A percentile compares a stretch with the other conserved stretches of the same genome.
phyloP scores from a whole-genome alignment of 2,113 vertebrate genomes.

The Chionis minor region DNA sequence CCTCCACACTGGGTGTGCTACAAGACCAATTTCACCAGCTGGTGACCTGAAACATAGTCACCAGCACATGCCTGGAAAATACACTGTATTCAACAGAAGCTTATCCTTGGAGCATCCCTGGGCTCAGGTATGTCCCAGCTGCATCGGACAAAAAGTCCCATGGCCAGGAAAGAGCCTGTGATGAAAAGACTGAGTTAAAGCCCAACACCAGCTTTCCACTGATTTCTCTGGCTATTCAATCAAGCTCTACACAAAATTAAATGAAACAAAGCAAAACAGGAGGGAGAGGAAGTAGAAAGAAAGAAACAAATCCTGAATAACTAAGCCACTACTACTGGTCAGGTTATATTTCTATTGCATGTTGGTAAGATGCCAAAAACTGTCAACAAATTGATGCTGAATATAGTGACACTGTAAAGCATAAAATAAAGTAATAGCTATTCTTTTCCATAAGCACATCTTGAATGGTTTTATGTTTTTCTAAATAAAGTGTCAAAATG shows the following conservation, averaged over 20 bases:
- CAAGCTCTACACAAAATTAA: neutral
- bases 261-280: neutral
- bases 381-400: neutral
- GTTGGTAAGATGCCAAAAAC: neutral
- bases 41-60: neutral
- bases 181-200: neutral
- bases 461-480: neutral
- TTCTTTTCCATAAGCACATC: neutral
- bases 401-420: neutral
- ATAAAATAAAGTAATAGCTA: neutral
- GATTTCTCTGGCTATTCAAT: neutral
- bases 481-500: neutral
- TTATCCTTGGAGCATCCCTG: neutral
- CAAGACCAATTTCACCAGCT: neutral
- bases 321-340: neutral
- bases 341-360: neutral
- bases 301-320: neutral
- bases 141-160: neutral
- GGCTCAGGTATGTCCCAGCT: neutral
- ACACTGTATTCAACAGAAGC: neutral
- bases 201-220: neutral
- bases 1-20: no score
- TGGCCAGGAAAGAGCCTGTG: neutral
- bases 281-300: rapidly evolving
- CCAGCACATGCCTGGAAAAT: neutral